phyloP scores from a whole-genome alignment of 2,888 invertebrate species.

The Caenorhabditis sp. region DNA sequence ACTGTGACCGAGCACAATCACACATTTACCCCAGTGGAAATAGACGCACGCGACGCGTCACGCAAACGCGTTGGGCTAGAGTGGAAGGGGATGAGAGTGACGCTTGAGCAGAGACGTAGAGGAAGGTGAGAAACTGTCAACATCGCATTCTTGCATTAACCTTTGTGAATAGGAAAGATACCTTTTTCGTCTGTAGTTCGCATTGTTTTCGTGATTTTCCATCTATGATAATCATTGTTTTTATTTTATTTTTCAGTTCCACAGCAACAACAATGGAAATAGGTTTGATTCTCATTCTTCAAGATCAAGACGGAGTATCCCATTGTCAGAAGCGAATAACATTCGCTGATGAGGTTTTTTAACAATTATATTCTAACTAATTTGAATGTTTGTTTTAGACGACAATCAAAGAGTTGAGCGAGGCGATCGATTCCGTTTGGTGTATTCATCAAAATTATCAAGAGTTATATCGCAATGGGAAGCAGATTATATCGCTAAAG shows the following conservation, averaged over 20 bases:
- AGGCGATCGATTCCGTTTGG: too few relatives aligned
- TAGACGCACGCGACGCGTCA: constrained; percentile 37
- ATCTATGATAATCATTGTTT: constrained; percentile 4
- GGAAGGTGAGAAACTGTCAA: constrained; percentile 15
- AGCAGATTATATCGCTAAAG: too few relatives aligned
- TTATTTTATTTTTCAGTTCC: constrained; percentile 4
- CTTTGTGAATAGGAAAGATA: constrained; percentile 18
- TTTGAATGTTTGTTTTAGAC: too few relatives aligned
- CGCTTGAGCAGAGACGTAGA: constrained; percentile 25
- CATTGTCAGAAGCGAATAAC: too few relatives aligned
- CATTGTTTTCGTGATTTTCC: constrained; percentile 19
- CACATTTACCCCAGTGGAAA: constrained; percentile 28
- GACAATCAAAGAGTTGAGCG: too few relatives aligned
- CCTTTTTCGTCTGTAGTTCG: too few relatives aligned
- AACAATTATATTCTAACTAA: too few relatives aligned
- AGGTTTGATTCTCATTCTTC: constrained; percentile 8
- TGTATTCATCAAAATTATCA: too few relatives aligned
- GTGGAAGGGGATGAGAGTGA: constrained; percentile 18
- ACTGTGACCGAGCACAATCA: constrained; percentile 25
- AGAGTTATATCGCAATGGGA: too few relatives aligned
- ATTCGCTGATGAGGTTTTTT: too few relatives aligned
- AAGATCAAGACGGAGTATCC: too few relatives aligned
- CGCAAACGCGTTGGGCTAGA: constrained; percentile 24
- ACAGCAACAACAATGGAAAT: constrained; percentile 4
- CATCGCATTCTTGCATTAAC: too few relatives aligned